Base-by-base conservation (phyloP, 1,140 invertebrate genomes). In the Neoseiulus cucumeris region DNA sequence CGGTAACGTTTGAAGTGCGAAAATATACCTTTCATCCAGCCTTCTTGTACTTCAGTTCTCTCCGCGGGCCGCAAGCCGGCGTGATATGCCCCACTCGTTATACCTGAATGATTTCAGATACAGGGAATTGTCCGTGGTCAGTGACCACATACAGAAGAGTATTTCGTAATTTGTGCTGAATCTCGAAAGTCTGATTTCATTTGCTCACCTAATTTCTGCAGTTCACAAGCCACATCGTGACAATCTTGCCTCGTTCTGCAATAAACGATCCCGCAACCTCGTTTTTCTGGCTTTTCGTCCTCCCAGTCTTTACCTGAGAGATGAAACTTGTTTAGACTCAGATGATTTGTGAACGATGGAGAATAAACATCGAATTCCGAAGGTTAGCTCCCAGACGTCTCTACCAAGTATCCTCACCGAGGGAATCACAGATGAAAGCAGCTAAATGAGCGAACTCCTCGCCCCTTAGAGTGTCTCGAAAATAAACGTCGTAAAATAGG, bases 251-350 rank as follows among this genome's bases (percentile, higher is more conserved):
- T 72, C 4, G 82, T 84, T 55, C 84, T 76, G 72, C 83, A 85
- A 71, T 85, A 85, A 25, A 85, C 77, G 66, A 85, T 85, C 20
- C 83, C 84, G 76, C 87, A 90, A 69, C 82, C 84, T 74, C 81
- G 81, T 71, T 84, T 78, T 64, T 77, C 69, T 68, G 72, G 73
- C 70, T 69, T 66, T 66, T 72, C 65, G 66, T 72, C 64, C 51
- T 76, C 72, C 73, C 73, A 75, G 6, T 69, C 69, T 65, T 70
- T 68, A 30, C 76, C 76, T 65, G 29, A 17, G 7, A 51, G 4
- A 25, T n/a, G n/a, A n/a, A n/a, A n/a, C n/a, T n/a, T n/a, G n/a
- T n/a, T n/a, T n/a, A n/a, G n/a, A n/a, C n/a, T n/a, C n/a, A n/a
- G n/a, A n/a, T n/a, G n/a, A n/a, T n/a, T n/a, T n/a, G n/a, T n/a